Evolutionary conservation across 2,888 invertebrate species (phyloP).

Genomic region (Gari tellinella): DNA sequence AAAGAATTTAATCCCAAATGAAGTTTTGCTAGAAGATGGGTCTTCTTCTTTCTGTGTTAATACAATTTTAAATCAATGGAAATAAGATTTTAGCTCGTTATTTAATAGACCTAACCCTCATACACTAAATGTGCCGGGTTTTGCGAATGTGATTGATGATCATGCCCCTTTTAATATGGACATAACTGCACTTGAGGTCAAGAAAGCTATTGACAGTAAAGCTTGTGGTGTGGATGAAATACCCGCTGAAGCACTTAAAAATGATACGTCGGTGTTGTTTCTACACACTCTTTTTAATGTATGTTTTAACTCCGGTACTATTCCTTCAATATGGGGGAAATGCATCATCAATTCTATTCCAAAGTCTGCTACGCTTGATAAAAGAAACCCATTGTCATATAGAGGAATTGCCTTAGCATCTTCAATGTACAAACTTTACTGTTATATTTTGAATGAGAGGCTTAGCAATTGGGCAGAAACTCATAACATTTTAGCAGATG

Average conservation of each 20-base stretch:
- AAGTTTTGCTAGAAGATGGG: conserved; percentile 18
- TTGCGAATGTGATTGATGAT: background rate
- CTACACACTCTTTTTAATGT: conserved; percentile 30
- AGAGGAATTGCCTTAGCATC: conserved; percentile 17
- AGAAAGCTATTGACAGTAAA: conserved; percentile 15
- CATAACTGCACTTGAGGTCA: conserved; percentile 11
- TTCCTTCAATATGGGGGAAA: conserved; percentile 19
- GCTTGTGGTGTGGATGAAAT: conserved; percentile 13
- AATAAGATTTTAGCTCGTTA: conserved; percentile 19
- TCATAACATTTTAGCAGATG: too few relatives aligned
- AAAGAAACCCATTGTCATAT: conserved; percentile 20
- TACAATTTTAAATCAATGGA: conserved; percentile 30
- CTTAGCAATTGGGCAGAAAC: too few relatives aligned
- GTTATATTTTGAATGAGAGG: too few relatives aligned
- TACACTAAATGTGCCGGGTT: background rate
- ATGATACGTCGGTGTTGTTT: conserved; percentile 19
- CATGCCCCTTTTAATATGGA: background rate
- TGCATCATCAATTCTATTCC: conserved; percentile 20
- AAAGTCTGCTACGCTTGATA: conserved; percentile 6
- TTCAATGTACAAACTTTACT: too few relatives aligned
- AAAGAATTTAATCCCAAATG: conserved; percentile 12
- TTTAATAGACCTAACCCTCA: conserved; percentile 6
- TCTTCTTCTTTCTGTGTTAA: background rate
- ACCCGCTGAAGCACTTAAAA: conserved; percentile 21
- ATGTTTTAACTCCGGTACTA: conserved; percentile 15